Percentiles rank a stretch among this genome's conserved stretches.
These are phyloP conservation scores for Narcine bancroftii DNA, from an alignment of 2,113 vertebrate genomes.

Conservation along the genomic window DNA sequence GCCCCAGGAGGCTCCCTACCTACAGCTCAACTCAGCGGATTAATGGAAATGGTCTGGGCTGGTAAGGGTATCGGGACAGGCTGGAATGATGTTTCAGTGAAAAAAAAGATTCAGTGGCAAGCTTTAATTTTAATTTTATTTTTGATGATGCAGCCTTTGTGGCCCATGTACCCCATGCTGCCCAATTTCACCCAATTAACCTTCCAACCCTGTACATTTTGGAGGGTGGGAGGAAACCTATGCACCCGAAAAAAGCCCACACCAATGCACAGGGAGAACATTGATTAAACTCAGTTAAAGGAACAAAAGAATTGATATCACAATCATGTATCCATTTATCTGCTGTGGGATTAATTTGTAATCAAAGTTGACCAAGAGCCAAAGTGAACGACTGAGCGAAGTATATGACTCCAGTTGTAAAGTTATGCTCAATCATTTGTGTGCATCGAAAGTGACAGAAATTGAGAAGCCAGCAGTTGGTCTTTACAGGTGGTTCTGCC, in stretches of 20 bases:
- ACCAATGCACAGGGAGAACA: too few relatives aligned
- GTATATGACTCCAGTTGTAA: background rate
- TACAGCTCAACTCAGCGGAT: background rate
- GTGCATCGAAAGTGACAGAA: background rate
- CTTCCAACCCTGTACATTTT: too few relatives aligned
- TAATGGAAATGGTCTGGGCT: background rate
- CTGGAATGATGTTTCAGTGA: background rate
- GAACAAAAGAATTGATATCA: background rate
- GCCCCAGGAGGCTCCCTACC: background rate
- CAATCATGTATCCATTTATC: background rate
- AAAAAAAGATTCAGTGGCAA: too few relatives aligned
- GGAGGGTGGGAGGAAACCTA: too few relatives aligned
- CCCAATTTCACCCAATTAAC: too few relatives aligned
- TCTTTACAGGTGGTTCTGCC: constrained; percentile 14
- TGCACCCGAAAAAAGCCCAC: too few relatives aligned
- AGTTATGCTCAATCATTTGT: background rate
- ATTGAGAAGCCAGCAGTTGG: background rate
- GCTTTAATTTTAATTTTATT: too few relatives aligned
- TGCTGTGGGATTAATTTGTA: background rate
- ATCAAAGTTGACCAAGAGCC: too few relatives aligned
- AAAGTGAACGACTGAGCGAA: background rate
- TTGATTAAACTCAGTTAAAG: background rate
- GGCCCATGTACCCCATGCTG: too few relatives aligned
- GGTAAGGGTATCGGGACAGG: background rate
- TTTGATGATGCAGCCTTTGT: too few relatives aligned